Base-by-base conservation (phyloP, 2,888 invertebrate species). In the Cremastinae sp. region DNA sequence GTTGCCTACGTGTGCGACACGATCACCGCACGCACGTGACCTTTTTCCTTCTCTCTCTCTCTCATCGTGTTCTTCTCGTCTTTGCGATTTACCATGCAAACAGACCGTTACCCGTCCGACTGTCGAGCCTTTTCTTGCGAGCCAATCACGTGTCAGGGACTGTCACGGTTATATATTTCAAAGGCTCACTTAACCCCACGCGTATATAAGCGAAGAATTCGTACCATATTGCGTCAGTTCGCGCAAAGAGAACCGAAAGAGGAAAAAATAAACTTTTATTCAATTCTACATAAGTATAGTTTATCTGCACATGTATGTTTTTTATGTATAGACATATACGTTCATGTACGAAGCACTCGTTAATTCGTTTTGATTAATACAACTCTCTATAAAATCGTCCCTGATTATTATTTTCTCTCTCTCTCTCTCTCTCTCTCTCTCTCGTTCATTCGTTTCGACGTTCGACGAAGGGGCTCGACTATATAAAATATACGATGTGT, bases 291-390 rank as follows among this genome's bases (percentile, higher is more conserved):
- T n/a, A n/a, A n/a, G n/a, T n/a, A n/a, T n/a, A n/a, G n/a, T n/a
- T n/a, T n/a, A n/a, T n/a, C n/a, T n/a, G n/a, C n/a, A n/a, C n/a
- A n/a, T n/a, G n/a, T n/a, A n/a, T n/a, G n/a, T n/a, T n/a, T n/a
- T n/a, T n/a, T n/a, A n/a, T n/a, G n/a, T n/a, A n/a, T n/a, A n/a
- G n/a, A n/a, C n/a, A n/a, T n/a, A n/a, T n/a, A n/a, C n/a, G n/a
- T n/a, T n/a, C n/a, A n/a, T n/a, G n/a, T n/a, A n/a, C n/a, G 58
- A 18, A 35, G 51, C 49, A 43, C 55, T 43, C 51, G 72, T 68
- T 72, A 62, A 75, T 75, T 68, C 72, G 72, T 64, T 68, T 58
- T 72, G 72, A 75, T 75, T 75, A 72, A 75, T 75, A 56, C 72
- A 75, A 75, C 68, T n/a, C n/a, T n/a, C n/a, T 75, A 66, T 68